Base-by-base conservation (phyloP, 2,113 vertebrate genomes). In the Arothron firmamentum region DNA sequence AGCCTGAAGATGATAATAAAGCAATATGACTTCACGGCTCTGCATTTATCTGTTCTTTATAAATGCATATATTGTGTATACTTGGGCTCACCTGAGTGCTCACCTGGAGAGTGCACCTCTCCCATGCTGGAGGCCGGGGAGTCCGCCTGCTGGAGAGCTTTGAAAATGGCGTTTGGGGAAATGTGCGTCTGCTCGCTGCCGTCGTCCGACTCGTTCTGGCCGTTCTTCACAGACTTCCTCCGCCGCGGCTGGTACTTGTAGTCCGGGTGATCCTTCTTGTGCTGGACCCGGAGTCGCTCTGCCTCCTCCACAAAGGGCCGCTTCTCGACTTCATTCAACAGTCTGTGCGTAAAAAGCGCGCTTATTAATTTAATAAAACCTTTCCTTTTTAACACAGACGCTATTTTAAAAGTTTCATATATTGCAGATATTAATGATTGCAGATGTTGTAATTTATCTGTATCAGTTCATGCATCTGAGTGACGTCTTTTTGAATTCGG, bases 251-350 rank as follows among this genome's bases (percentile, higher is more conserved):
- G 96, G 89, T 98, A 98, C 68, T 98, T 98, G 90, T 98, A 98
- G 85, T 98, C 95, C 1, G 96, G 96, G 64, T 98, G 96, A 83
- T 98, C 96, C 72, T 98, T 97, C 91, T 97, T 98, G 90, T 98
- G 96, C 87, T 98, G 96, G 68, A 98, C 94, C 47, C 96, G 91
- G 72, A 98, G 93, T 72, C 96, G 88, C 86, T 98, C 96, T 0
- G 96, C 96, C 83, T 98, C 96, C 55, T 98, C 95, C 80, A 98
- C 95, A 38, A 98, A 98, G 21, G 96, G 96, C 48, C 96, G 90
- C 82, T 98, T 98, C 86, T 98, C 96, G 1, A 91, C 93, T 65
- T 98, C 95, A 5, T 96, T 98, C 48, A 98, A 89, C 67, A 98
- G 89, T 77, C 95, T 97, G 85, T 25, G 69, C 58, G 54, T 52